Percentiles rank a stretch among this genome's conserved stretches.
Evolutionary conservation across 2,113 vertebrate genomes (phyloP).

Genomic region (Kobus ellipsiprymnus): DNA sequence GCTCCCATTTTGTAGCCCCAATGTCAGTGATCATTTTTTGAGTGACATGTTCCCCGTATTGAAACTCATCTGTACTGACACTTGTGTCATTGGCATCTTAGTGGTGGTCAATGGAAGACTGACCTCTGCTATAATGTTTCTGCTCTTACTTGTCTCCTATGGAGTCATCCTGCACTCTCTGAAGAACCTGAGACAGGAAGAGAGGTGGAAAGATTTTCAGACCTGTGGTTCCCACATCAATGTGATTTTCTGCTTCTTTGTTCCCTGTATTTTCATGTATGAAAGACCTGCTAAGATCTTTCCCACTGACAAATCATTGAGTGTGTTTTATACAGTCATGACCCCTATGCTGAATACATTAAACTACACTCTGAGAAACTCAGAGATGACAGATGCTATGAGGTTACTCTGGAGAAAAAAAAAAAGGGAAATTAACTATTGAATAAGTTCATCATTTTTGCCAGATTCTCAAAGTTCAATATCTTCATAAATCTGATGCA

Average conservation of each 20-base stretch:
- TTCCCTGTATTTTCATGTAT: slow-evolving; percentile 28
- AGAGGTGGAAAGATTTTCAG: not conserved
- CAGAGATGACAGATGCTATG: not conserved
- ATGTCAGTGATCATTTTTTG: no score
- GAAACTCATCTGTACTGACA: not conserved
- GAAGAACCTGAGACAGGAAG: not conserved
- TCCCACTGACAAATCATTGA: not conserved
- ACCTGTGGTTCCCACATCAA: not conserved
- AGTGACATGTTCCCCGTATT: not conserved
- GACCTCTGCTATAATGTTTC: not conserved
- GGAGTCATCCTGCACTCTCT: not conserved
- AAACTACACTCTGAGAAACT: slow-evolving; percentile 35
- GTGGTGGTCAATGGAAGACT: not conserved
- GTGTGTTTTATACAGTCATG: not conserved
- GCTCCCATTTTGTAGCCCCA: slow-evolving; percentile 43
- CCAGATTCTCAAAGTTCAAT: no score
- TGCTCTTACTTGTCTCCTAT: not conserved
- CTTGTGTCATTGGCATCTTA: not conserved
- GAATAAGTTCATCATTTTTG: not conserved
- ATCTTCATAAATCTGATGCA: not conserved
- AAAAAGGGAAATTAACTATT: not conserved
- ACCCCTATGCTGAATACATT: not conserved
- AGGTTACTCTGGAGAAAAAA: not conserved
- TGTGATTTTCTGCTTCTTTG: not conserved
- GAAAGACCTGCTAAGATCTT: not conserved